phyloP scores from a whole-genome alignment of 2,888 invertebrate species.

The Lamproptera curius region DNA sequence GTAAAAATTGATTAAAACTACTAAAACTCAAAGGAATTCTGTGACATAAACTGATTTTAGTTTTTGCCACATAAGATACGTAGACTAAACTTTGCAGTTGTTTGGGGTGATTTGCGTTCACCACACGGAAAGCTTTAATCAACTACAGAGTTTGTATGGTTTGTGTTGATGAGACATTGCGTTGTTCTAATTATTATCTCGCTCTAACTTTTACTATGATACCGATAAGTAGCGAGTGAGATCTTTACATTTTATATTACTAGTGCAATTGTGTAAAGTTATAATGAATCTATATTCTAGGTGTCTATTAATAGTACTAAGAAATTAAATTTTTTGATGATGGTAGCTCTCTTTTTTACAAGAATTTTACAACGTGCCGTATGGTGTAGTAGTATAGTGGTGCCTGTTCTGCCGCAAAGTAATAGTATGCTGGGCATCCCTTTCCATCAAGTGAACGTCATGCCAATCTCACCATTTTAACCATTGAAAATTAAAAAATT shows the following conservation, averaged over 20 bases:
- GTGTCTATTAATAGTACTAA: neutral
- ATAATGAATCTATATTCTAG: neutral
- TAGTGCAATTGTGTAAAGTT: neutral
- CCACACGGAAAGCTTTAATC: constrained; percentile 18
- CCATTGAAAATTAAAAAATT: no score
- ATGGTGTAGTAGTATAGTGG: no score
- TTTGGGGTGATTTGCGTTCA: constrained; percentile 14
- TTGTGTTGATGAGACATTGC: constrained; percentile 18
- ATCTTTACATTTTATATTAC: constrained; percentile 4
- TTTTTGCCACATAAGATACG: constrained; percentile 14
- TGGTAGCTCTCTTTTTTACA: neutral
- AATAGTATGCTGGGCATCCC: neutral
- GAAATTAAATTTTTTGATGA: neutral
- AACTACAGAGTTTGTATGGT: constrained; percentile 16
- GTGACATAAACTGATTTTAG: constrained; percentile 18
- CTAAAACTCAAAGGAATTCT: constrained; percentile 7
- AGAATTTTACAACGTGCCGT: no score
- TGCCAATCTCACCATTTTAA: no score
- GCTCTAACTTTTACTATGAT: neutral
- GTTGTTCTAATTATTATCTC: constrained; percentile 20
- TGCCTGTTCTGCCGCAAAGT: neutral
- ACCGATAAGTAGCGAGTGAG: neutral
- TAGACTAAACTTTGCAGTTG: constrained; percentile 14
- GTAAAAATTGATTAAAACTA: neutral
- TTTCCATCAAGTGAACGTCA: no score